Evolutionary conservation across 2,113 vertebrate genomes (phyloP), one percentile per base, ranked within the genome.

Genomic region (Phocoena phocoena): DNA sequence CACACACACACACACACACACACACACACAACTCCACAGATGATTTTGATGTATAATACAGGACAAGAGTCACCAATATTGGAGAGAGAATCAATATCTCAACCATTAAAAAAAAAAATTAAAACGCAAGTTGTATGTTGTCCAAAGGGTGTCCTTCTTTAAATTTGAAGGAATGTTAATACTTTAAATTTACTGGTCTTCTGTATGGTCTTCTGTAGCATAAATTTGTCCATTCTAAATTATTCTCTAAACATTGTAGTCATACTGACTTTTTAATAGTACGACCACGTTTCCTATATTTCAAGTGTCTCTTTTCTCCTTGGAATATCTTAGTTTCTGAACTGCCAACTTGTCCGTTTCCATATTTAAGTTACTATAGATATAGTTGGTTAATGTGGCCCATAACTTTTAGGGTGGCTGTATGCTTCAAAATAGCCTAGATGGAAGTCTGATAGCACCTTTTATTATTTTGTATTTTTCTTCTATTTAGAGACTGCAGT

Each of bases 281-380:
- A 33, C 81, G 62, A 47, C 65, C 38, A 7, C 15, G 21, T 76
- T 86, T 87, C 73, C 55, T 89, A 3, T 86, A 44, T 83, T 67
- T 67, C 18, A 33, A 21, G 1, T 74, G 26, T 90, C 20, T 60
- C n/a, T 50, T 73, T 93, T 18, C 5, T 80, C 90, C 12, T 73
- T 83, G n/a, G 41, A 17, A 38, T 79, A 26, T 65, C n/a, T 95
- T 87, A 74, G 36, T 82, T 96, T 90, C 65, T 58, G 26, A 90
- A 83, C 80, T 77, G 44, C 31, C 20, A 38, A 1, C 18, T n/a
- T 86, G 41, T 63, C 17, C 15, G 26, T 77, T 76, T 93, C 53
- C 7, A 10, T 38, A 36, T 73, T 93, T 76, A 77, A 85, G 90
- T 74, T 68, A 36, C 33, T 63, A 33, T 5, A 82, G 20, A 60